phyloP scores from a whole-genome alignment of 1,140 invertebrate genomes.

The Drosophila nasuta region DNA sequence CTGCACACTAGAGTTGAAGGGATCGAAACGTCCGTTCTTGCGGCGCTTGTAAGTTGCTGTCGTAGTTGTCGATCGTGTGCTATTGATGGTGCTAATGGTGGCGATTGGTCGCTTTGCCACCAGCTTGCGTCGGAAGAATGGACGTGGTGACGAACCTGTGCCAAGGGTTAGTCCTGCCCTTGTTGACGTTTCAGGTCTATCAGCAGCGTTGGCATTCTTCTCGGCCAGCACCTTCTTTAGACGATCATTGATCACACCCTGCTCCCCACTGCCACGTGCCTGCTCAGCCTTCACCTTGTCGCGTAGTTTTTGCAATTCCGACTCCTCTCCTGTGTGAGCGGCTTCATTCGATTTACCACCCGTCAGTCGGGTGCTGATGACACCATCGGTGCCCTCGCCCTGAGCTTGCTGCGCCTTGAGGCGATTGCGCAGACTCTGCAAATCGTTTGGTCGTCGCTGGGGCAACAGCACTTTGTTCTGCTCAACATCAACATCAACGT shows the following conservation, averaged over 20 bases:
- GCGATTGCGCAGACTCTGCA: constrained; percentile 58
- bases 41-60: constrained; percentile 27
- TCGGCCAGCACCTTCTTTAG: constrained; percentile 62
- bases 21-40: constrained; percentile 77
- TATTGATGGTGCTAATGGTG: not conserved
- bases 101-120: constrained; percentile 66
- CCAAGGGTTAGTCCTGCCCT: not conserved
- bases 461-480: not conserved
- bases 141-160: constrained; percentile 34
- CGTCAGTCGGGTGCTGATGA: constrained; percentile 43
- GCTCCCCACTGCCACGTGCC: constrained; percentile 52
- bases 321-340: constrained; percentile 12
- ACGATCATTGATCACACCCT: constrained; percentile 66
- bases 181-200: not conserved
- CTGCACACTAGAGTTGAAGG: constrained; percentile 71
- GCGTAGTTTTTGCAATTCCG: constrained; percentile 62
- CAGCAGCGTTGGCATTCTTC: constrained; percentile 7
- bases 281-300: constrained; percentile 72
- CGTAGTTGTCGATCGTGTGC: not conserved
- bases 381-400: constrained; percentile 41
- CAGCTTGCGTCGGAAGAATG: constrained; percentile 72
- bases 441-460: constrained; percentile 23
- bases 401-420: constrained; percentile 59
- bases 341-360: not conserved
- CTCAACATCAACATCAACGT: not conserved